These are phyloP conservation scores for Gopherus evgoodei DNA, from an alignment of 2,113 vertebrate genomes.

Conservation along the genomic window DNA sequence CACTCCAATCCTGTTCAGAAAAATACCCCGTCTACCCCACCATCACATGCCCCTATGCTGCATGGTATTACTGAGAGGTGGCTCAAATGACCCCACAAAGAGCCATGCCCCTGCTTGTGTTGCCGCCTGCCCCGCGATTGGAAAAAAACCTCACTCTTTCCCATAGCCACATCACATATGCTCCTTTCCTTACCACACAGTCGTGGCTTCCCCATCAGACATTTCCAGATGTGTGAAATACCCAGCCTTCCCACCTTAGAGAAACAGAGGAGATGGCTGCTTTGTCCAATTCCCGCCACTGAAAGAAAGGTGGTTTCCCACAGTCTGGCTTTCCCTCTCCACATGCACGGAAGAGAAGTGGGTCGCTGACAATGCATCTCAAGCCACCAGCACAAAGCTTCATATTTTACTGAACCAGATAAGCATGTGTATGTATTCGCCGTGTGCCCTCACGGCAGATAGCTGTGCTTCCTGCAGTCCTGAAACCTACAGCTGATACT, in stretches of 20 bases:
- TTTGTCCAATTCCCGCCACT: background rate
- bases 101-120: too few relatives aligned
- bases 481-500: conserved; percentile 8
- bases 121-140: too few relatives aligned
- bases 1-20: background rate
- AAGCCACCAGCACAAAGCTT: background rate
- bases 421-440: conserved; percentile 3
- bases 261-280: background rate
- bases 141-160: background rate
- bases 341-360: background rate
- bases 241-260: background rate
- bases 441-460: background rate
- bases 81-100: background rate
- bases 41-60: background rate
- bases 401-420: conserved; percentile 5
- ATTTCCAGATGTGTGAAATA: background rate
- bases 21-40: background rate
- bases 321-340: background rate
- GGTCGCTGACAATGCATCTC: background rate
- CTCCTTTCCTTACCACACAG: background rate
- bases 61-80: background rate
- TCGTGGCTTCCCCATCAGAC: fast-evolving
- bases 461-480: conserved; percentile 5
- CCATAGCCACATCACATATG: background rate
- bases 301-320: background rate